A percentile compares a stretch with the other conserved stretches of the same genome.
phyloP scores from a whole-genome alignment of 2,797 vertebrate species.

The Enteromius viviparus region DNA sequence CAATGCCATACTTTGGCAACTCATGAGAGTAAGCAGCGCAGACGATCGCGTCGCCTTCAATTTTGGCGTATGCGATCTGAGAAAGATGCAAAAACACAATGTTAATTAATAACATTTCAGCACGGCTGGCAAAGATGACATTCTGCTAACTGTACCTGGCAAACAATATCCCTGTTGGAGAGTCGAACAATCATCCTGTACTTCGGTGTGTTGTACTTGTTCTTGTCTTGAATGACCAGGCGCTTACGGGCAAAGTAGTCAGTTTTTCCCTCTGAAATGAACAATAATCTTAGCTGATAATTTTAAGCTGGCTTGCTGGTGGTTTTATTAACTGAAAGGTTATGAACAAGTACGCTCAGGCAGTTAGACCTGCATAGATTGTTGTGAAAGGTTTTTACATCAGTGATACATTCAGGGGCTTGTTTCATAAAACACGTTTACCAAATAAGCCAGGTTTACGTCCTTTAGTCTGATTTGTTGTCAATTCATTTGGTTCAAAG shows the following conservation, averaged over 20 bases:
- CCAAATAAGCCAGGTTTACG: no score
- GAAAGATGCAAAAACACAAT: not conserved
- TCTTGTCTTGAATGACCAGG: constrained; percentile 96
- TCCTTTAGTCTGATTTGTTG: no score
- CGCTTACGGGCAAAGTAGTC: constrained; percentile 96
- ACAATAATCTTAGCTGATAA: not conserved
- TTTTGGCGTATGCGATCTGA: constrained; percentile 95
- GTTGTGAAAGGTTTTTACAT: not conserved
- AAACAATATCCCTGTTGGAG: constrained; percentile 96
- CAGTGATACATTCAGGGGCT: not conserved
- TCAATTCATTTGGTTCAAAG: no score
- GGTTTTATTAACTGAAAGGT: not conserved
- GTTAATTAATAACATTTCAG: not conserved
- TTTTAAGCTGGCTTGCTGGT: not conserved
- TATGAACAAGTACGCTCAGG: not conserved
- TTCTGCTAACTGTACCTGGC: constrained; percentile 82
- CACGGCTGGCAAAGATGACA: not conserved
- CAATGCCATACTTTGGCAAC: constrained; percentile 89
- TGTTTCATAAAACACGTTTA: no score
- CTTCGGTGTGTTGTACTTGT: constrained; percentile 99
- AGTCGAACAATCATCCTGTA: constrained; percentile 97
- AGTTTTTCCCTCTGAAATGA: constrained; percentile 91
- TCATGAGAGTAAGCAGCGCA: constrained; percentile 95
- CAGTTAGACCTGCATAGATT: not conserved
- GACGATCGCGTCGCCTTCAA: constrained; percentile 95